Percentiles rank a stretch among this genome's conserved stretches.
These are phyloP conservation scores for Gadus chalcogrammus DNA, from an alignment of 2,113 vertebrate species.

Conservation along the genomic window DNA sequence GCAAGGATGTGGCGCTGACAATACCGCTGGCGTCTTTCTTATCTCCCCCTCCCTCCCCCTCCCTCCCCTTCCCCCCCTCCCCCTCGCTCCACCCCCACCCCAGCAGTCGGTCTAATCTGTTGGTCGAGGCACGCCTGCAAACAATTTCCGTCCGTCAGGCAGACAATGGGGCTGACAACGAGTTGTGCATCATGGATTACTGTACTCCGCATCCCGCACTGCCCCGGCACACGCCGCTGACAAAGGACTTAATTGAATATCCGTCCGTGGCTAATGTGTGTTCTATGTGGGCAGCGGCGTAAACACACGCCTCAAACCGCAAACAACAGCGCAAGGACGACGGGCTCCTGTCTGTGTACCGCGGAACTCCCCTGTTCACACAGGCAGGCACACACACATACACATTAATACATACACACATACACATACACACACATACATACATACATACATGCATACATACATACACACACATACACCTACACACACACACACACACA, in stretches of 20 bases:
- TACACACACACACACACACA: neutral
- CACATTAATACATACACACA: conserved; percentile 1
- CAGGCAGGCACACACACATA: neutral
- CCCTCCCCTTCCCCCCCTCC: conserved; percentile 50
- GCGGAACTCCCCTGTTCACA: neutral
- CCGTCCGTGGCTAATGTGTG: conserved; percentile 64
- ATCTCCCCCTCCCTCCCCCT: conserved; percentile 59
- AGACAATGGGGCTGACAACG: conserved; percentile 74
- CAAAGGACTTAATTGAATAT: conserved; percentile 75
- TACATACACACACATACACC: conserved; percentile 12
- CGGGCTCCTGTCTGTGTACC: conserved; percentile 37
- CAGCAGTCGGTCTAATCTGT: conserved; percentile 74
- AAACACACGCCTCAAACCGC: conserved; percentile 38
- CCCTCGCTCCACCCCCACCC: conserved; percentile 38
- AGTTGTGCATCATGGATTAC: conserved; percentile 75
- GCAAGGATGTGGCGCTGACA: conserved; percentile 42
- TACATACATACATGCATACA: neutral
- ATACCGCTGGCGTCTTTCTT: conserved; percentile 63
- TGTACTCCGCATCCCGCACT: conserved; percentile 63
- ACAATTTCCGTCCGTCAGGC: conserved; percentile 73
- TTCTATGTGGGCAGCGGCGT: conserved; percentile 40
- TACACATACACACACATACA: conserved; percentile 1
- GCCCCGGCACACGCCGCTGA: conserved; percentile 65
- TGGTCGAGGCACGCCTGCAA: conserved; percentile 69
- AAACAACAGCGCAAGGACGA: conserved; percentile 20